These are phyloP conservation scores for Corapipo altera DNA, from an alignment of 2,113 vertebrate genomes.

Conservation along the genomic window DNA sequence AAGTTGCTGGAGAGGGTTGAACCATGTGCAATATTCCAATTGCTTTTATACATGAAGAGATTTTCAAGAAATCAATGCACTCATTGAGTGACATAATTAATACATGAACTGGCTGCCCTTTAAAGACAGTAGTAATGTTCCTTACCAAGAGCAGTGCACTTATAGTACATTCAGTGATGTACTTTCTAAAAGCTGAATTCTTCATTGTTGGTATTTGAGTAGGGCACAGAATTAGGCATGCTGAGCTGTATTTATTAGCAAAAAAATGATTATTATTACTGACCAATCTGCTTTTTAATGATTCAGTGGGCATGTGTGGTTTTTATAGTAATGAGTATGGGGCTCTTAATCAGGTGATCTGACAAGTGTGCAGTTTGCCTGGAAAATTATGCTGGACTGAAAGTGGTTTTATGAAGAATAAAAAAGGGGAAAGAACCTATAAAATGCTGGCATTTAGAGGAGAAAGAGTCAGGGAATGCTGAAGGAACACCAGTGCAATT, in stretches of 20 bases:
- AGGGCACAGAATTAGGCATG: slow-evolving; percentile 30
- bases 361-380: slow-evolving; percentile 62
- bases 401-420: slow-evolving; percentile 50
- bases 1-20: slow-evolving; percentile 45
- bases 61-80: slow-evolving; percentile 45
- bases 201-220: slow-evolving; percentile 34
- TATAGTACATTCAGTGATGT: slow-evolving; percentile 12
- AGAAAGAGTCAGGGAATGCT: neutral
- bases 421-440: slow-evolving; percentile 16
- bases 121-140: slow-evolving; percentile 26
- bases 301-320: neutral
- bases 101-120: slow-evolving; percentile 39
- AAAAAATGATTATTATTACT: slow-evolving; percentile 64
- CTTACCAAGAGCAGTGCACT: neutral
- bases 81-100: slow-evolving; percentile 39
- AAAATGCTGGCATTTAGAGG: slow-evolving; percentile 6
- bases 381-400: slow-evolving; percentile 58
- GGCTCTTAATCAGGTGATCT: slow-evolving; percentile 70
- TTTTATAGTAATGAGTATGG: slow-evolving; percentile 48
- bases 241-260: slow-evolving; percentile 41
- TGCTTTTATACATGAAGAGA: slow-evolving; percentile 34
- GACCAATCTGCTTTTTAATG: slow-evolving; percentile 36
- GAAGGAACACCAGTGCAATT: neutral
- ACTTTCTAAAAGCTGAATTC: slow-evolving; percentile 37
- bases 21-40: slow-evolving; percentile 7